Evolutionary conservation across 1,140 invertebrate species (phyloP).

Genomic region (Hycleus cichorii): DNA sequence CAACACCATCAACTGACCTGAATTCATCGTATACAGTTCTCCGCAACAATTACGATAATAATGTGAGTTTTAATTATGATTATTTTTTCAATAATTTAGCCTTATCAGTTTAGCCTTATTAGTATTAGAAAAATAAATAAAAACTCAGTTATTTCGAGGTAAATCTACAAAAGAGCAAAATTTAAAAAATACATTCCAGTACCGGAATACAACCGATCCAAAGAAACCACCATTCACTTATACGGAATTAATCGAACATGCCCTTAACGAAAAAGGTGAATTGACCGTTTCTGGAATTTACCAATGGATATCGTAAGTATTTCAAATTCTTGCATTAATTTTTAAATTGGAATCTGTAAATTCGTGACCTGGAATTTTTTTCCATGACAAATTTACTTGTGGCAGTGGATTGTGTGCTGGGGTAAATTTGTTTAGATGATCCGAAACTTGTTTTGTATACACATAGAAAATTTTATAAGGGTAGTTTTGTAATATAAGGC

Average conservation of each 20-base stretch:
- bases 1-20: no score
- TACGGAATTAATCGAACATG: conserved; percentile 80
- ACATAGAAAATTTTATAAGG: no score
- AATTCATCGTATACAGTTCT: no score
- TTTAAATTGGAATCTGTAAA: no score
- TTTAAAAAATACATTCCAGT: no score
- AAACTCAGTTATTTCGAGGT: no score
- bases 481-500: conserved; percentile 11
- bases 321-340: background rate
- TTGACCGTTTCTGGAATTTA: conserved; percentile 86
- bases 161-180: no score
- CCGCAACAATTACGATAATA: no score
- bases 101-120: no score
- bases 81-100: no score
- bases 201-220: conserved; percentile 32
- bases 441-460: background rate
- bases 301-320: conserved; percentile 85
- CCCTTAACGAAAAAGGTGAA: conserved; percentile 72
- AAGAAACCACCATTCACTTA: conserved; percentile 80
- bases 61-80: no score
- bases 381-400: conserved; percentile 9
- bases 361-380: background rate
- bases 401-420: conserved; percentile 10
- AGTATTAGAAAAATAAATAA: no score
- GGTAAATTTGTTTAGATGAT: conserved; percentile 23